Conservation (phyloP, 1,140 invertebrate species). For the Anastrepha ludens region DNA sequence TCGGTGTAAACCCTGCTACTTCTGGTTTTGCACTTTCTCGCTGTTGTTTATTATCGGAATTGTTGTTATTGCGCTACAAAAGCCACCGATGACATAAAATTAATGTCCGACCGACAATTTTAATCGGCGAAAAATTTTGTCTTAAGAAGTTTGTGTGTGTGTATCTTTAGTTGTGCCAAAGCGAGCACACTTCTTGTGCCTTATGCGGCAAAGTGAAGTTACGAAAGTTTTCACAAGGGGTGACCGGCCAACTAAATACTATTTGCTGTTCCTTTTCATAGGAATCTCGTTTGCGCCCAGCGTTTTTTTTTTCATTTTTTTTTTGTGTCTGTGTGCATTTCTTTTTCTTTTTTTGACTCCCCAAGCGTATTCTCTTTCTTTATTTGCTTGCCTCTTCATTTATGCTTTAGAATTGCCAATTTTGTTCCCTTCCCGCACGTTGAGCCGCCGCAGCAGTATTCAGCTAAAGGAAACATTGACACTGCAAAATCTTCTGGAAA, state of each 20-base stretch:
- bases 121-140: constrained; percentile 73
- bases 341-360: neutral
- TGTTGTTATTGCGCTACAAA: constrained; percentile 37
- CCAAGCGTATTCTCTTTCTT: neutral
- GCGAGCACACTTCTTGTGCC: neutral
- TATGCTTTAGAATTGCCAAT: neutral
- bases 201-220: neutral
- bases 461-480: neutral
- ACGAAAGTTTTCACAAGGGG: neutral
- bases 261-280: neutral
- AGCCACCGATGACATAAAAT: constrained; percentile 68
- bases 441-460: neutral
- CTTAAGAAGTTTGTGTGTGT: constrained; percentile 51
- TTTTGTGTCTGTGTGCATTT: neutral
- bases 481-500: constrained; percentile 12
- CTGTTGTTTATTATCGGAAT: constrained; percentile 25
- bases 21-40: neutral
- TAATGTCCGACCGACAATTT: constrained; percentile 73
- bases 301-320: no score
- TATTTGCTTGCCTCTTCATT: neutral
- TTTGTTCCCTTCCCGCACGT: neutral
- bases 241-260: neutral
- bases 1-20: neutral
- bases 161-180: neutral
- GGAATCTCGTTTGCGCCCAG: neutral